Conservation (phyloP, 2,888 invertebrate genomes). For the Timema podura region DNA sequence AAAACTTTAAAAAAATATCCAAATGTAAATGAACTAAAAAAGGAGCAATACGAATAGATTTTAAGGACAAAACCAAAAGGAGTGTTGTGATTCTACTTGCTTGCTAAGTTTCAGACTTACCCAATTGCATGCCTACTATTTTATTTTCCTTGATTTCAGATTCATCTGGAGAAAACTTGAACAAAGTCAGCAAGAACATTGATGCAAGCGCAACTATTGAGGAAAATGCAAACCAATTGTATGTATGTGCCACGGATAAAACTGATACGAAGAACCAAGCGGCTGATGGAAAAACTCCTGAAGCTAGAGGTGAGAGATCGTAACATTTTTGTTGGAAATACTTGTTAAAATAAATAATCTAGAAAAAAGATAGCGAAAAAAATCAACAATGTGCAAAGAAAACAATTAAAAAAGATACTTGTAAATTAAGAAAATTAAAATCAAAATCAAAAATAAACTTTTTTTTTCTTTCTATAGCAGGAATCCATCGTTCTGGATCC, state of each 20-base stretch:
- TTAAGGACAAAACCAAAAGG: background rate
- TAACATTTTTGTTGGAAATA: constrained; percentile 1
- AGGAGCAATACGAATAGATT: constrained; percentile 2
- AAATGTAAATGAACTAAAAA: constrained; percentile 7
- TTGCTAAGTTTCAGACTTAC: background rate
- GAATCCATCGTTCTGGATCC: constrained; percentile 15
- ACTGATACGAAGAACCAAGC: constrained; percentile 9
- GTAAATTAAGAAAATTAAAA: background rate
- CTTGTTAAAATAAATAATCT: constrained; percentile 2
- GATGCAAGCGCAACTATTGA: background rate
- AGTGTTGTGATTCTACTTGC: constrained; percentile 5
- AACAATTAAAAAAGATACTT: constrained; percentile 6
- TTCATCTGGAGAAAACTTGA: background rate
- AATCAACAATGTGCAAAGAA: background rate
- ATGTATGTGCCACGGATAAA: constrained; percentile 5
- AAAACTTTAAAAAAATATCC: background rate
- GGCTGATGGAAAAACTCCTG: background rate
- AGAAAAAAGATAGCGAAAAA: background rate
- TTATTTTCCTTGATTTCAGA: background rate
- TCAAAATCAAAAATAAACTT: background rate
- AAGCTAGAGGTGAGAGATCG: background rate
- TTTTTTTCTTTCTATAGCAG: background rate
- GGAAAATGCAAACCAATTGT: background rate
- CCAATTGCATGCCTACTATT: background rate
- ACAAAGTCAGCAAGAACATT: constrained; percentile 3